Conservation (phyloP, 1,140 invertebrate genomes). For the Tetragonula clypearis region DNA sequence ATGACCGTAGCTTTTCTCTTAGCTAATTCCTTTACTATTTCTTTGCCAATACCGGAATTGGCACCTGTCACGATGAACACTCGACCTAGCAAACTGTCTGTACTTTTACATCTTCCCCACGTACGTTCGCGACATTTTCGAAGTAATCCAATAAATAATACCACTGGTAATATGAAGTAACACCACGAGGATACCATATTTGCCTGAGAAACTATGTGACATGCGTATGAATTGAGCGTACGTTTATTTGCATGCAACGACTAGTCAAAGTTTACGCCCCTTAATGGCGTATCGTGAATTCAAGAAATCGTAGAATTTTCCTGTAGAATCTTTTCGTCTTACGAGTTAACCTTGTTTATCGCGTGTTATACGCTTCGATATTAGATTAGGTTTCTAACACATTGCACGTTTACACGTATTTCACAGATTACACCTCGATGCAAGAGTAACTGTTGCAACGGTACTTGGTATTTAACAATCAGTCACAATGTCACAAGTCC, state of each 20-base stretch:
- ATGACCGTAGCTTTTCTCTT: slow-evolving; percentile 87
- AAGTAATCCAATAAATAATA: slow-evolving; percentile 76
- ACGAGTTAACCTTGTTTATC: not conserved
- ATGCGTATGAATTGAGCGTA: slow-evolving; percentile 10
- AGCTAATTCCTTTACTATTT: slow-evolving; percentile 86
- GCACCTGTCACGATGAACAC: slow-evolving; percentile 91
- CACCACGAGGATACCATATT: slow-evolving; percentile 75
- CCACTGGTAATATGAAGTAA: slow-evolving; percentile 76
- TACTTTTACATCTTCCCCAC: slow-evolving; percentile 80
- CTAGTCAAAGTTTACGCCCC: not conserved
- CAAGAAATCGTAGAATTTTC: not conserved
- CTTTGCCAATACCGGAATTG: slow-evolving; percentile 91
- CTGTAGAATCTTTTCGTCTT: not conserved
- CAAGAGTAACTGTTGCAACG: not conserved
- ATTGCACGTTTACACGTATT: not conserved
- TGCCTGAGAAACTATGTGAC: not conserved
- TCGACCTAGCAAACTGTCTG: slow-evolving; percentile 81
- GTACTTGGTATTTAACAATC: not conserved
- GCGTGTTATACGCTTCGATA: not conserved
- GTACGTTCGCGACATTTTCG: slow-evolving; percentile 80
- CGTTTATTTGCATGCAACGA: slow-evolving; percentile 2
- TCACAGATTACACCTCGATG: not conserved
- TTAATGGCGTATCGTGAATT: not conserved
- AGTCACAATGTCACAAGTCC: not conserved
- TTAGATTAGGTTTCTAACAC: not conserved